Conservation (phyloP, 2,888 invertebrate genomes). For the Oithona nana region DNA sequence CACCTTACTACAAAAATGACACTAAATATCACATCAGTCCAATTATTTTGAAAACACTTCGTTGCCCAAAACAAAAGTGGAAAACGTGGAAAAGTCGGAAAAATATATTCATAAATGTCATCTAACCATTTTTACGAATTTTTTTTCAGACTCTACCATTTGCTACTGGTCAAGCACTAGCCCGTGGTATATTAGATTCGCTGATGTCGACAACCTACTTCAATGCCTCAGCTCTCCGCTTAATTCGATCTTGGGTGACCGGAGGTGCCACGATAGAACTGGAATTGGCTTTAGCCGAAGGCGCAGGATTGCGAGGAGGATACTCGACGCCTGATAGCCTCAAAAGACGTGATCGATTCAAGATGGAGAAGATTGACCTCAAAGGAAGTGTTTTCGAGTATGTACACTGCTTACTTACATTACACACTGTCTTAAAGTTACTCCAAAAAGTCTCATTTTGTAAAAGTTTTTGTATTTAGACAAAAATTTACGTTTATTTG, state of each 20-base stretch:
- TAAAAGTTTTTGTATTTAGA: no score
- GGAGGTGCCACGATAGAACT: slow-evolving; percentile 14
- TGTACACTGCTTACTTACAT: not conserved
- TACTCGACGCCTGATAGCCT: not conserved
- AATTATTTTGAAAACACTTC: no score
- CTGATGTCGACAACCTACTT: slow-evolving; percentile 15
- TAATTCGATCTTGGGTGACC: slow-evolving; percentile 6
- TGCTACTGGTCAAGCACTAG: slow-evolving; percentile 12
- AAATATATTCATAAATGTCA: no score
- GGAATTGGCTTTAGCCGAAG: slow-evolving; percentile 14
- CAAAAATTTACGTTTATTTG: no score
- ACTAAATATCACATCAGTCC: no score
- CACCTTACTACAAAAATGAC: no score
- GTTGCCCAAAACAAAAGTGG: no score
- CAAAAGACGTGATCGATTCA: not conserved
- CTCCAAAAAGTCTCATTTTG: no score
- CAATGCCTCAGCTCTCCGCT: slow-evolving; percentile 11
- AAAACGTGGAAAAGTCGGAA: no score
- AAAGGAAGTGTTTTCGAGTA: slow-evolving; percentile 5
- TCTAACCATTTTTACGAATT: no score
- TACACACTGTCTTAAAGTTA: no score
- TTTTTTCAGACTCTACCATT: slow-evolving; percentile 13
- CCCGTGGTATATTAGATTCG: slow-evolving; percentile 13
- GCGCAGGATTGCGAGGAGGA: slow-evolving; percentile 12
- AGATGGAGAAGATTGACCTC: slow-evolving; percentile 1